Base-by-base conservation (phyloP, 2,888 invertebrate species). In the Oxyscelio sp. region DNA sequence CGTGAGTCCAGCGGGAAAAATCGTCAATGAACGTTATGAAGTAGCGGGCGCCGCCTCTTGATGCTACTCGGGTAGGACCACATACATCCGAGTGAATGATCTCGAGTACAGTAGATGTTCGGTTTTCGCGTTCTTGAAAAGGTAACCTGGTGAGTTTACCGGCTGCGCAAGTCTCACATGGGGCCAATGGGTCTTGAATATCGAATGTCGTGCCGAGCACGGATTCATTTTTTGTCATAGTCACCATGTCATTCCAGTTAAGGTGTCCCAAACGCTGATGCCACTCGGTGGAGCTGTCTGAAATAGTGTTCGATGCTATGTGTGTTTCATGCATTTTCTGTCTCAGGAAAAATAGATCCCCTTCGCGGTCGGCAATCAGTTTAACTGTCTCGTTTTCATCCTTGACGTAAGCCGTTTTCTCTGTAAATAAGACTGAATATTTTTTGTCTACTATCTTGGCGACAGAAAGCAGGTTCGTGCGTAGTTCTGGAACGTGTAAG, bases 391-490 rank as follows among this genome's bases (percentile, higher is more conserved):
- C 75, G 8, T 58, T n/a, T 11, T 34, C 19, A 21, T 56, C 74
- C 5, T 19, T 68, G 4, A 87, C 66, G 8, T 52, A 24, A 2
- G 84, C 88, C 1, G 40, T 15, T 1, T 82, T 43, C 17, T 68
- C 61, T 4, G 48, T 63, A 27, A 88, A 89, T 17, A 65, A 34
- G 0, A 88, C 85, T 1, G 70, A 24, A 40, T 83, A 43, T 2
- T 68, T 71, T 13, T 58, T 63, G 68, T 87, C 83, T 3, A 85
- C 82, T 1, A 88, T 86, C 45, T 86, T 87, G 0, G 85, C 79
- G 1, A 89, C 81, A 4, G 86, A 88, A 11, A 87, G 38, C 2
- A 89, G 22, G 48, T 89, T 89, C 8, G 85, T 85, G 6, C 88
- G 52, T 0, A 87, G 52, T 38, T 88, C 83, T 0, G 87, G 87